Conservation (phyloP, 2,113 vertebrate species). For the Apaloderma vittatum region DNA sequence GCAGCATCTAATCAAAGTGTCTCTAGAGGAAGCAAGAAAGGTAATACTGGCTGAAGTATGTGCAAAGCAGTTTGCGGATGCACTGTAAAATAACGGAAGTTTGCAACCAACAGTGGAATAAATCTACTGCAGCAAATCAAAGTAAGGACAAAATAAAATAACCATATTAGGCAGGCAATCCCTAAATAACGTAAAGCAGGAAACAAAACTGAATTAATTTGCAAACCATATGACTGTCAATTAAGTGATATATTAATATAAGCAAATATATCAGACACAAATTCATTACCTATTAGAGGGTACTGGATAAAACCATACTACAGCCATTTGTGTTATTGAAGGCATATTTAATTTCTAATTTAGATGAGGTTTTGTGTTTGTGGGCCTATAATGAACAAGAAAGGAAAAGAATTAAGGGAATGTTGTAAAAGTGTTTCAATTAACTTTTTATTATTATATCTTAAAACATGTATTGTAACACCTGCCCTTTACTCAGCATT, state of each 20-base stretch:
- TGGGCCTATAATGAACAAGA: background rate
- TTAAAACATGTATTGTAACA: background rate
- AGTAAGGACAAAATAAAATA: background rate
- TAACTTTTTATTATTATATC: constrained; percentile 21
- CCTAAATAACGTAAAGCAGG: background rate
- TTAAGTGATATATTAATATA: background rate
- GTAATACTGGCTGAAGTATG: background rate
- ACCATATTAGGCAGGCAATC: background rate
- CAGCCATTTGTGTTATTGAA: background rate
- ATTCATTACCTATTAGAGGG: background rate
- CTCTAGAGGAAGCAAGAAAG: background rate
- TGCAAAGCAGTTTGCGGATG: background rate
- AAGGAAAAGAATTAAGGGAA: background rate
- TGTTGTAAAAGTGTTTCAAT: constrained; percentile 29
- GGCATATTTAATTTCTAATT: constrained; percentile 15
- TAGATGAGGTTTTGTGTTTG: background rate
- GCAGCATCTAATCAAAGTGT: background rate
- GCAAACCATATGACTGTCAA: background rate
- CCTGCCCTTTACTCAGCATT: background rate
- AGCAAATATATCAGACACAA: background rate
- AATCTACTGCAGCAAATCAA: background rate
- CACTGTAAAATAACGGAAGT: background rate
- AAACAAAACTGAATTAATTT: background rate
- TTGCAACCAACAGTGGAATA: background rate
- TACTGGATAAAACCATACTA: background rate